Percentiles rank a stretch among this genome's conserved stretches.
Conservation (phyloP, 1,140 invertebrate genomes). For the Spodoptera litura region DNA sequence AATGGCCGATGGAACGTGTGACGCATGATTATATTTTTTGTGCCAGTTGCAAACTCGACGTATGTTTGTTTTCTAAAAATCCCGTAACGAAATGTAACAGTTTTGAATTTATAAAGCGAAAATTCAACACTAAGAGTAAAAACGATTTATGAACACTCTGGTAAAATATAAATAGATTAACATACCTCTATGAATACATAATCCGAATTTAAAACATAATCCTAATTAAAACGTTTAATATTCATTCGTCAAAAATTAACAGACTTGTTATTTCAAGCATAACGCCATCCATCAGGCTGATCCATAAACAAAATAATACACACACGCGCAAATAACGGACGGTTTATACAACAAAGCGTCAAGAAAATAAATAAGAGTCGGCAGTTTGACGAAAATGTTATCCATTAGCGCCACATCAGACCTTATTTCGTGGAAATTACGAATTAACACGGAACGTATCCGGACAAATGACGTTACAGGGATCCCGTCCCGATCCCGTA, state of each 20-base stretch:
- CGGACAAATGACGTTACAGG: slow-evolving; percentile 49
- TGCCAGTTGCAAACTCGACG: background rate
- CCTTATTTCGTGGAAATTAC: slow-evolving; percentile 44
- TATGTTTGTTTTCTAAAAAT: slow-evolving; percentile 1
- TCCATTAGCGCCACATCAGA: slow-evolving; percentile 45
- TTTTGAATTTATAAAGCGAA: too few relatives aligned
- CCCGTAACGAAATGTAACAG: too few relatives aligned
- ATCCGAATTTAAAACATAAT: slow-evolving; percentile 18
- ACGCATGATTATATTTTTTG: slow-evolving; percentile 41
- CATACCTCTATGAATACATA: slow-evolving; percentile 2
- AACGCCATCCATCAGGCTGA: slow-evolving; percentile 11
- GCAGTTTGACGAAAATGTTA: slow-evolving; percentile 43
- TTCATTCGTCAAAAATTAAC: slow-evolving; percentile 17
- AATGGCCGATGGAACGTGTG: slow-evolving; percentile 52
- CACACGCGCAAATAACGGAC: background rate
- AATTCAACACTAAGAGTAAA: too few relatives aligned
- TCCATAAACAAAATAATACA: slow-evolving; percentile 14
- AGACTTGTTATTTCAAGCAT: slow-evolving; percentile 26
- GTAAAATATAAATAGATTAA: background rate
- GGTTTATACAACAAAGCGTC: slow-evolving; percentile 17
- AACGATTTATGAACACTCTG: too few relatives aligned
- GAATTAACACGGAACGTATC: slow-evolving; percentile 45
- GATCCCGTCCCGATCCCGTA: slow-evolving; percentile 32
- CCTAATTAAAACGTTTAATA: slow-evolving; percentile 23
- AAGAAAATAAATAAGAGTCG: slow-evolving; percentile 25